Base-by-base conservation (phyloP, 2,888 invertebrate genomes). In the Heliconius ismenius region DNA sequence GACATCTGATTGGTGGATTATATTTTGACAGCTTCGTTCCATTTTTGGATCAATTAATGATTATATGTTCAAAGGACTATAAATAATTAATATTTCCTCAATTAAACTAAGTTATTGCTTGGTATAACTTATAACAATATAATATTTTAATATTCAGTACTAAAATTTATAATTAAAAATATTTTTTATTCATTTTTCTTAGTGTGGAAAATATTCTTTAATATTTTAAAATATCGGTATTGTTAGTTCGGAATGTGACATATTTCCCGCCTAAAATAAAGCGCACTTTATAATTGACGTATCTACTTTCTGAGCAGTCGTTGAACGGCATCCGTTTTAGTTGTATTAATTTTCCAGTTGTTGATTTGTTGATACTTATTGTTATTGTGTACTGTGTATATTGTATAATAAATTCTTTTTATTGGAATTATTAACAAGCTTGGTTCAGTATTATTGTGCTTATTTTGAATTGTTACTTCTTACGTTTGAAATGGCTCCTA, bases 401-500 rank as follows among this genome's bases (percentile, higher is more conserved):
- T 65, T 39, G 49, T 2, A 39, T 21, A 39, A 65, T 4, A n/a
- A 13, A 3, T 32, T 18, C 28, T 64, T 28, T 13, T 15, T 13
- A 24, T 24, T 24, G 15, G 2, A 24, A 62, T 7, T 62, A 62
- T 15, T 15, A 24, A n/a, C 26, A 67, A 26, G 24, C 24, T 67
- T 0, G 15, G 18, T 58, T 58, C 58, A 32, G 13, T 70, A 32
- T 28, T 28, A 15, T 54, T 15, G n/a, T 70, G 73, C 43, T 73
- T 63, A 28, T 26, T 36, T 39, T 73, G 7, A 9, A 28, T 32
- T 24, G 13, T 26, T 21, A 39, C 18, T 73, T 28, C 15, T 26
- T 65, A 67, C 49, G 2, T 62, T 24, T 32, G 81, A 67, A 83
- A 92, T 93, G 93, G 83, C 92, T 80, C 83, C 85, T 77, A 63